Evolutionary conservation across 2,888 invertebrate genomes (phyloP), one percentile per base, ranked within the genome.

Genomic region (Mimachlamys varia): DNA sequence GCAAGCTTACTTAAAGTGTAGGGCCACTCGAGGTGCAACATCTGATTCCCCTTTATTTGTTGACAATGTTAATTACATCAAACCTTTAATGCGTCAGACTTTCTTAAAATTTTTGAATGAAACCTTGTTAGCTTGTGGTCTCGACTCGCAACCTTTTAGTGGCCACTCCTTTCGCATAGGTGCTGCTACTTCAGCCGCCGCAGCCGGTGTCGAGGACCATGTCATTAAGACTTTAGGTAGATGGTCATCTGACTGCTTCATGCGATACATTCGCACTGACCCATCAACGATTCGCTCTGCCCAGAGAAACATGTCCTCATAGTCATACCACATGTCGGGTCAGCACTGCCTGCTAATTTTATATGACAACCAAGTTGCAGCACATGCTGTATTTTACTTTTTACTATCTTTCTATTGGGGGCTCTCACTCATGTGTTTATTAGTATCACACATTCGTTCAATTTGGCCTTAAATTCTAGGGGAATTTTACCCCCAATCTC

Each of bases 151-250:
- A 7, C 49, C 44, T 44, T 90, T 53, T 49, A 88, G 58, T 88
- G 90, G 90, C 19, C 90, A 90, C 27, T 88, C 88, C 50, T 90
- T 88, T 88, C 88, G 90, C 2, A 90, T 90, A 17, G 90, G 88
- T 38, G 88, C 90, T 49, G 90, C 90, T 10, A 88, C 90, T 10
- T 76, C 88, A 3, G 90, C 90, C 3, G 90, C 58, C 7, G 44
- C 33, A 3, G 90, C 89, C 3, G 44, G 89, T 10, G 33, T 90
- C 10, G 55, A 88, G 13, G 90, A 90, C 49, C 88, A 90, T 49
- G 17, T 90, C 12, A 90, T 90, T 22, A 37, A 90, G 58, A 90
- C 76, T 0, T n/a, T 90, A n/a, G 90, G 90, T 2, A 50, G 90
- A 38, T 89, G 89, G 87, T 62, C 58, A 10, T 89, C 89, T 5